A percentile compares a stretch with the other conserved stretches of the same genome.
Evolutionary conservation across 2,113 vertebrate genomes (phyloP).

Genomic region (Philantomba maxwellii): DNA sequence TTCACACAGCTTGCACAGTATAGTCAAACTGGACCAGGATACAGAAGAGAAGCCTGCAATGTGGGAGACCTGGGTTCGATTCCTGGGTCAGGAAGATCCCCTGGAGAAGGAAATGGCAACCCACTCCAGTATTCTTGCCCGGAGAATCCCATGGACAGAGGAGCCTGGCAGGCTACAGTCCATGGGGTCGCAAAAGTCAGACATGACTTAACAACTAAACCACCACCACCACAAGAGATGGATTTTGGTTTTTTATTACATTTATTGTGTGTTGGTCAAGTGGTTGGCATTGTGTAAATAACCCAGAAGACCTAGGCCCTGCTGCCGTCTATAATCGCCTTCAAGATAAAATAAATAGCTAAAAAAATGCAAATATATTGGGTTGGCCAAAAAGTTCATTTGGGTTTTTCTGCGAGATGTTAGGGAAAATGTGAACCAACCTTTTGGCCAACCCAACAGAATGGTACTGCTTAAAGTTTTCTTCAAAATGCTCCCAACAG

Average conservation of each 20-base stretch:
- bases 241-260: background rate
- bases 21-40: background rate
- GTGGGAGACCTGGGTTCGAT: background rate
- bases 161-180: background rate
- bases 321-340: background rate
- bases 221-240: background rate
- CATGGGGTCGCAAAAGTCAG: background rate
- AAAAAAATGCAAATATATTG: background rate
- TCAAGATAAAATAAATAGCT: slow-evolving; percentile 5
- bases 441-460: background rate
- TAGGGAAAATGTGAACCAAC: background rate
- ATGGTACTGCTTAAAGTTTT: background rate
- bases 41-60: background rate
- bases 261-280: background rate
- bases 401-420: background rate
- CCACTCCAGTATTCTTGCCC: background rate
- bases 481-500: background rate
- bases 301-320: background rate
- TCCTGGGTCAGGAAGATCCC: background rate
- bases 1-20: background rate
- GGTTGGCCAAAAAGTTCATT: background rate
- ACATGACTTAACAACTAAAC: background rate
- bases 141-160: background rate
- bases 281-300: background rate
- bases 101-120: background rate